Evolutionary conservation across 53 echinoderm and acorn worm genomes (phyloP), one percentile per base, ranked within the genome.

Genomic region (Holothuria scabra): DNA sequence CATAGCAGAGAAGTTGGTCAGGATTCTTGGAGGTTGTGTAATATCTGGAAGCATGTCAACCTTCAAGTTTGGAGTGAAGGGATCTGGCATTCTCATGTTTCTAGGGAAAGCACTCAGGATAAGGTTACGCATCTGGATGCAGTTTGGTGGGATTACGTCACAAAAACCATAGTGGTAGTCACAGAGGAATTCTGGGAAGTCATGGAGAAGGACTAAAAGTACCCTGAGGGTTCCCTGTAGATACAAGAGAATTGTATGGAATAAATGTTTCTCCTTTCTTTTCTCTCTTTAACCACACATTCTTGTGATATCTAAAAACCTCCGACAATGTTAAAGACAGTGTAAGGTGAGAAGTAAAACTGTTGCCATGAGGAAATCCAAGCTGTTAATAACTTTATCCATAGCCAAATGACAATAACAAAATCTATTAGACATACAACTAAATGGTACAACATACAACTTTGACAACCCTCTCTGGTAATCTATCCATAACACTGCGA

Each of bases 101-200:
- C 99, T 90, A 68, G 99, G 99, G 89, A 99, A 99, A n/a, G 99
- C 99, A 80, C 94, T 94, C 58, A 99, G 90, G 57, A 99, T 99
- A 44, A 99, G 99, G 76, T 99, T 99, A 63, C 99, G 94, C 99
- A 99, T 99, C 90, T 99, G 99, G 84, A 99, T 99, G 83, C 99
- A 99, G 99, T 99, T 99, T 60, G 99, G 99, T 24, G 99, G 99
- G 67, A 99, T 99, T 71, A 99, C 99, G 56, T 99, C 99, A 61
- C 99, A 99, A 91, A 99, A 99, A 55, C 99, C 99, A 81, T 99
- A 99, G 88, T 99, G 99, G 84, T 99, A 99, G 82, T 99, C 99
- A 81, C 99, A 99, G 48, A 99, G 90, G 91, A 99, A 99, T 83
- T 99, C 99, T 80, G 99, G 99, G 91, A 94, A 95, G 84, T 99